Conservation (phyloP, 2,888 invertebrate genomes). For the Cephalotes varians region DNA sequence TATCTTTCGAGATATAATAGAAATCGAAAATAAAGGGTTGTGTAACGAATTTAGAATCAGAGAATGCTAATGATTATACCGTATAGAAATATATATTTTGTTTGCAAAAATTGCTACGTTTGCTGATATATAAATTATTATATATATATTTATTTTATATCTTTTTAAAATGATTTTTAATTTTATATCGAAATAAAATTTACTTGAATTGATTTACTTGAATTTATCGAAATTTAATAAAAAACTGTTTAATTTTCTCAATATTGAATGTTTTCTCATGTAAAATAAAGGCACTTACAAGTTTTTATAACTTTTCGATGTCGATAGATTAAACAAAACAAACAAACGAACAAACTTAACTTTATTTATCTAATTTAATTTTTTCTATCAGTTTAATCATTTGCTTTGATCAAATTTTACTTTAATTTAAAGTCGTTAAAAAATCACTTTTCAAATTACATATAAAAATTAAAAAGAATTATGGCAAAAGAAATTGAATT, state of each 20-base stretch:
- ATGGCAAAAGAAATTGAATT: not conserved
- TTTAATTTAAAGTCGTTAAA: not conserved
- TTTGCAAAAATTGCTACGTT: not conserved
- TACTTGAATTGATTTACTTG: not conserved
- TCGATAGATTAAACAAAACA: not conserved
- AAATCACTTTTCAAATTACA: not conserved
- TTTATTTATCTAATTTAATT: not conserved
- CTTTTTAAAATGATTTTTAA: not conserved
- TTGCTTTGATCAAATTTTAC: not conserved
- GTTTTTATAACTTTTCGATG: not conserved
- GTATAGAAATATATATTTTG: not conserved
- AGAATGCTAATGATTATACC: not conserved
- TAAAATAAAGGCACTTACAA: not conserved
- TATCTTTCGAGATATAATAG: conserved; percentile 52
- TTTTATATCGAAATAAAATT: not conserved
- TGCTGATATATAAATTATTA: not conserved
- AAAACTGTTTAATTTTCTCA: not conserved
- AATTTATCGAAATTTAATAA: too few relatives aligned
- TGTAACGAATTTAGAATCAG: not conserved
- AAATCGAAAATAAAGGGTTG: not conserved
- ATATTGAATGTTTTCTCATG: too few relatives aligned
- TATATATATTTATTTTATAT: too few relatives aligned
- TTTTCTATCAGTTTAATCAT: not conserved
- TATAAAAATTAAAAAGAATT: not conserved
- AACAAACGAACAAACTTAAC: not conserved